Evolutionary conservation across 2,888 invertebrate genomes (phyloP), one percentile per base, ranked within the genome.

Genomic region (Temnothorax unifasciatus): DNA sequence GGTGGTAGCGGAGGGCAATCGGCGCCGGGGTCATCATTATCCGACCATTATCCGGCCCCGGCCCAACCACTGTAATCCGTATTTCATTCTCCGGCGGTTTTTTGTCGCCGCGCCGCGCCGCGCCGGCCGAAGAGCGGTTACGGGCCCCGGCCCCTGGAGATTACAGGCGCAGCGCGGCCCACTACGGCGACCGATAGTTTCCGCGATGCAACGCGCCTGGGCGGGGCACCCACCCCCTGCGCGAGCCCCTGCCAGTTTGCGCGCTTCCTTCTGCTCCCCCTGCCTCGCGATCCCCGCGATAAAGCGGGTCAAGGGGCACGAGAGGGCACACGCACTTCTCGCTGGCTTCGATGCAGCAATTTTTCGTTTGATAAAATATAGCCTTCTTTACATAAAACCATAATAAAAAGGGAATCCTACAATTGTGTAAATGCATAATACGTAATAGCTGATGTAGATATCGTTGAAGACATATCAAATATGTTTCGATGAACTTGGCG

Each of bases 31-130:
- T 89, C 89, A 85, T 92, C 92, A 92, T 93, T 92, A 92, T 89
- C 87, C 88, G 83, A 15, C 90, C 90, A 93, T 92, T 93, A 92
- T 89, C 89, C 84, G 89, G 87, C 89, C 90, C 85, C 88, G 85
- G 87, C 87, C 44, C 90, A 93, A 93, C 90, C 92, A 93, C 93
- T 92, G 92, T 93, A 92, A 93, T 93, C 92, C 92, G 91, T 92
- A 93, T 92, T 93, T 93, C 92, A 93, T 93, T 93, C 92, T 92
- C 92, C 89, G 83, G 85, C 84, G 84, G 90, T 90, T 91, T 92
- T 92, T 92, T 89, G 83, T 81, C 75, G 86, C 64, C 82, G 29
- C 29, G 29, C 29, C 86, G 85, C 29, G 29, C 29, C 29, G 29
- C 29, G 86, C 64, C 82, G 87, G 83, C 83, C 86, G 85, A 91